These are phyloP conservation scores for Exaiptasia diaphana DNA, from an alignment of 64 coral and sea anemone genomes.

Conservation along the genomic window DNA sequence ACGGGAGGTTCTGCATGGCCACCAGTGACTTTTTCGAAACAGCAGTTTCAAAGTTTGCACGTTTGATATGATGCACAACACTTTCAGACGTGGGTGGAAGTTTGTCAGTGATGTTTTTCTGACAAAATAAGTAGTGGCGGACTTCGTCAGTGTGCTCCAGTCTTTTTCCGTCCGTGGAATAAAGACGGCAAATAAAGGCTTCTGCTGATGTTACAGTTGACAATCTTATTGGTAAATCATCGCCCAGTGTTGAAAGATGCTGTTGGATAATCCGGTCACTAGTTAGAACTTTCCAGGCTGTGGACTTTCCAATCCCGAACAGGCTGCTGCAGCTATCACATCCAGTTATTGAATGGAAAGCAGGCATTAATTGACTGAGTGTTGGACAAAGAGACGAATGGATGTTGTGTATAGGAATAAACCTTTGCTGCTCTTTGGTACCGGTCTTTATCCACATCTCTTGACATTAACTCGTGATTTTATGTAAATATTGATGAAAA, in stretches of 20 bases:
- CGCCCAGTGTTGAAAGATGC: not conserved
- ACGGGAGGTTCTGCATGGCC: not conserved
- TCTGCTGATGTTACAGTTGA: not conserved
- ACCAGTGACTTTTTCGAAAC: not conserved
- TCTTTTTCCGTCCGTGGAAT: not conserved
- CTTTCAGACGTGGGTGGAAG: constrained; percentile 14
- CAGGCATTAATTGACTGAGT: not conserved
- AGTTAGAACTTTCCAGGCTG: not conserved
- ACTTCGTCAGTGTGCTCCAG: not conserved
- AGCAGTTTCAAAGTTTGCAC: constrained; percentile 3
- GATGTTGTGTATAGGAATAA: constrained; percentile 8
- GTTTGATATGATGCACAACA: not conserved
- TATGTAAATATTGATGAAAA: too few species aligned
- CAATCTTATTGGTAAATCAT: not conserved
- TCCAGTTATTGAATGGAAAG: constrained; percentile 6
- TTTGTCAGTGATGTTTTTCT: not conserved
- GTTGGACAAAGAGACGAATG: not conserved
- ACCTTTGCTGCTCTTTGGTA: constrained; percentile 3
- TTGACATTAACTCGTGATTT: too few species aligned
- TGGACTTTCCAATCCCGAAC: constrained; percentile 2
- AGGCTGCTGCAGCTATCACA: not conserved
- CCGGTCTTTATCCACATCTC: constrained; percentile 27
- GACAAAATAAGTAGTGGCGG: constrained; percentile 14
- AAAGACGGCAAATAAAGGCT: constrained; percentile 7
- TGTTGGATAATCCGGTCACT: not conserved